Conservation (phyloP, 2,113 vertebrate genomes). For the Gobius niger region DNA sequence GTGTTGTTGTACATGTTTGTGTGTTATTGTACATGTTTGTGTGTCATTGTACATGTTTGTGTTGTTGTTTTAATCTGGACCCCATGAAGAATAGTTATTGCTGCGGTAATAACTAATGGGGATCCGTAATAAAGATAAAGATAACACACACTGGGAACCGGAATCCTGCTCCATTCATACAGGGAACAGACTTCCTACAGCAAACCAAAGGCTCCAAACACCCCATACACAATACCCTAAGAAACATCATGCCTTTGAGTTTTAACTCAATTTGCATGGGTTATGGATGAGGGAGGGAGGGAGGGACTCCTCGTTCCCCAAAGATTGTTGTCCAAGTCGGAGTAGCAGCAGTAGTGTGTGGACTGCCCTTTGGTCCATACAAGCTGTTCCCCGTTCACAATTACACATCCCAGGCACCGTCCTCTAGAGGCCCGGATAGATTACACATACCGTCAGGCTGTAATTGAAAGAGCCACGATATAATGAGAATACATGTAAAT, state of each 20-base stretch:
- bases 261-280: conserved; percentile 42
- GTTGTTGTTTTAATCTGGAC: too few species aligned
- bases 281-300: conserved; percentile 30
- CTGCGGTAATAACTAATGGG: too few species aligned
- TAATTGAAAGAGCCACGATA: conserved; percentile 40
- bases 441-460: conserved; percentile 38
- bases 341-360: conserved; percentile 13
- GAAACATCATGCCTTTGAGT: conserved; percentile 20
- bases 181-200: too few species aligned
- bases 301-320: conserved; percentile 11
- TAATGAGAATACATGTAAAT: conserved; percentile 55
- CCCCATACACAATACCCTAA: too few species aligned
- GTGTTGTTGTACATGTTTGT: too few species aligned
- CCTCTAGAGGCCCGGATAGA: conserved; percentile 22
- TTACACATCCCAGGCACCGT: conserved; percentile 10
- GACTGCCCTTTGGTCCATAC: conserved; percentile 6
- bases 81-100: too few species aligned
- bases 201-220: too few species aligned
- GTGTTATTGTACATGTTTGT: too few species aligned
- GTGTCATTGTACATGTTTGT: too few species aligned
- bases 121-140: too few species aligned
- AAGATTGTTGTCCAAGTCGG: conserved; percentile 20
- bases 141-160: too few species aligned
- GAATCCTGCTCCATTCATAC: too few species aligned
- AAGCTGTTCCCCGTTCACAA: conserved; percentile 5